Evolutionary conservation across 2,797 vertebrate genomes (phyloP).

Genomic region (Cheirogaleus major): DNA sequence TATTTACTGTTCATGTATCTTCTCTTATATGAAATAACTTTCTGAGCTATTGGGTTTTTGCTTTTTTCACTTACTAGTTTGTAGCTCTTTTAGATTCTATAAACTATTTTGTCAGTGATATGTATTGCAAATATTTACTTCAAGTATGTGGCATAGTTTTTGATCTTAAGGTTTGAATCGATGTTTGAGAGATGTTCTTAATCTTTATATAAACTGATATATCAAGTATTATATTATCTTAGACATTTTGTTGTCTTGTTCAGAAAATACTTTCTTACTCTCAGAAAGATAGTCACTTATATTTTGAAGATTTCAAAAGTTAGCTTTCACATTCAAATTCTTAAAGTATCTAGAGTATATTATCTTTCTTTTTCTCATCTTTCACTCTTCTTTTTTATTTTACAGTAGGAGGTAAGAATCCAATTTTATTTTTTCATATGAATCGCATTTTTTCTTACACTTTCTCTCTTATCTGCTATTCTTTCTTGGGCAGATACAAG

Average conservation of each 20-base stretch:
- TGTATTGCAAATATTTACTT: neutral
- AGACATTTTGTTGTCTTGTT: neutral
- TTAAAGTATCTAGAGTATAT: neutral
- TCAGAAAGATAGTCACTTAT: neutral
- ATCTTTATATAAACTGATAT: neutral
- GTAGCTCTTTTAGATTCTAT: neutral
- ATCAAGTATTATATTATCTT: neutral
- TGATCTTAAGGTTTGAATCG: neutral
- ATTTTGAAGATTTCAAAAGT: neutral
- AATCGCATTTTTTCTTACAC: neutral
- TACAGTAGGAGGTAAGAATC: neutral
- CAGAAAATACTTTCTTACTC: neutral
- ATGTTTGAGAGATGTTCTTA: neutral
- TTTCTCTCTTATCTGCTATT: neutral
- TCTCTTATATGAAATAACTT: neutral
- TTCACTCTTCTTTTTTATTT: neutral
- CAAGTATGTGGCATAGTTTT: neutral
- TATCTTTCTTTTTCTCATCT: neutral
- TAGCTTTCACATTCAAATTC: neutral
- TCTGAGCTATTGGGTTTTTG: neutral
- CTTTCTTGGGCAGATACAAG: neutral
- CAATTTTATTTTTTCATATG: neutral
- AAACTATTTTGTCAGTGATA: neutral
- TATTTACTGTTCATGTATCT: neutral
- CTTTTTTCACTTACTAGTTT: neutral